phyloP scores from a whole-genome alignment of 2,797 vertebrate genomes.

The Pelobates cultripes region DNA sequence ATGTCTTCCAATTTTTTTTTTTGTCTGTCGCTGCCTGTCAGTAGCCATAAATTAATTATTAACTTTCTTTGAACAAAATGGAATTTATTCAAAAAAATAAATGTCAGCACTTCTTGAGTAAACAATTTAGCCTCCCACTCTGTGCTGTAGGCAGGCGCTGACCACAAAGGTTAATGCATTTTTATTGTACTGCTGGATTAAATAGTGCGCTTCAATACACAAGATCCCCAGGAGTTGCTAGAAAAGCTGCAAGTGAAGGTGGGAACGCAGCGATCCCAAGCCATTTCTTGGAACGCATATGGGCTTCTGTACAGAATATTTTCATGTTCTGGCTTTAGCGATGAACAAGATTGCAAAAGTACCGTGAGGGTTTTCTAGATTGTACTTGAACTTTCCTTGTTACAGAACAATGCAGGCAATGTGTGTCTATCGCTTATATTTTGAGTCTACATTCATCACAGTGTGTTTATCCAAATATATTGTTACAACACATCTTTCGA shows the following conservation, averaged over 20 bases:
- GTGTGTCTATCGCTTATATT: neutral
- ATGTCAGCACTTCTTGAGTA: slow-evolving; percentile 80
- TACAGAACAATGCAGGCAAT: neutral
- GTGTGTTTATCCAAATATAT: no score
- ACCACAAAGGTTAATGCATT: slow-evolving; percentile 90
- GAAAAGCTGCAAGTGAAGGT: slow-evolving; percentile 71
- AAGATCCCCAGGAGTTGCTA: slow-evolving; percentile 66
- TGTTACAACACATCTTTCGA: no score
- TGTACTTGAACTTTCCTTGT: neutral
- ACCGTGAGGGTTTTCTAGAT: slow-evolving; percentile 14
- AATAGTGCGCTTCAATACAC: slow-evolving; percentile 68
- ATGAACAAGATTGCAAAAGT: slow-evolving; percentile 26
- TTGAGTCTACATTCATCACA: neutral
- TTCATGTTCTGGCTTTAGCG: slow-evolving; percentile 33
- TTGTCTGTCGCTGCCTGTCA: slow-evolving; percentile 66
- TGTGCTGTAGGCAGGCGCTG: slow-evolving; percentile 74
- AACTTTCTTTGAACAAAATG: slow-evolving; percentile 81
- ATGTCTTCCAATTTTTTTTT: slow-evolving; percentile 31
- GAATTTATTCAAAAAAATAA: slow-evolving; percentile 86
- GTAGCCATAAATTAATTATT: slow-evolving; percentile 82
- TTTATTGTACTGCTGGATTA: slow-evolving; percentile 80
- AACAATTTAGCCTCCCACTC: slow-evolving; percentile 75
- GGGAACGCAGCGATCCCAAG: slow-evolving; percentile 69
- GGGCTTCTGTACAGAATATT: slow-evolving; percentile 61
- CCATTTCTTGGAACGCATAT: slow-evolving; percentile 60